Evolutionary conservation across 2,888 invertebrate genomes (phyloP).

Genomic region (Callyntrura guangdongensis): DNA sequence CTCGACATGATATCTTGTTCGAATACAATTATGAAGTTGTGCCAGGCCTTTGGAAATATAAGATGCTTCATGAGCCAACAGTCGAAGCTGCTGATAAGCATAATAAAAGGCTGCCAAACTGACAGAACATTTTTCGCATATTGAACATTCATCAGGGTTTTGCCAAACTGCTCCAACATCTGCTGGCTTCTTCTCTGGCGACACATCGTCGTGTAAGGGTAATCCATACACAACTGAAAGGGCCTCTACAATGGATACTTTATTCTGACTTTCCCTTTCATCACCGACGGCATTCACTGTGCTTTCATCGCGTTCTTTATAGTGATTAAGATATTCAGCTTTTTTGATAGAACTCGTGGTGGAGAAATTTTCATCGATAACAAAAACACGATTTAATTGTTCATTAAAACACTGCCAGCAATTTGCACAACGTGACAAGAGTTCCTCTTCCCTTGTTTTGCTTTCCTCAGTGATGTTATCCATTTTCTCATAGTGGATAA

Average conservation of each 20-base stretch:
- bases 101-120: slow-evolving; percentile 47
- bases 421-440: slow-evolving; percentile 58
- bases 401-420: slow-evolving; percentile 42
- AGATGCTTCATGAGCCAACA: slow-evolving; percentile 15
- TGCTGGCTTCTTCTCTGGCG: background rate
- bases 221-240: slow-evolving; percentile 49
- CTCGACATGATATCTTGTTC: background rate
- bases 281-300: background rate
- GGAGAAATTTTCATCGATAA: background rate
- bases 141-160: slow-evolving; percentile 52
- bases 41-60: slow-evolving; percentile 59
- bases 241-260: slow-evolving; percentile 30
- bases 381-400: background rate
- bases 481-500: background rate
- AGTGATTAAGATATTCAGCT: background rate
- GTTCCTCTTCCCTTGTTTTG: background rate
- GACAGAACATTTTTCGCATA: slow-evolving; percentile 58
- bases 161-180: slow-evolving; percentile 2
- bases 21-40: slow-evolving; percentile 1
- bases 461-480: background rate
- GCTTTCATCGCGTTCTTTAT: background rate
- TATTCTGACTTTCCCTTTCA: background rate
- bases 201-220: background rate
- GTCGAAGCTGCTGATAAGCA: slow-evolving; percentile 59
- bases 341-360: too few relatives aligned